Conservation (phyloP, 2,888 invertebrate species). For the Drosophila basisetae region DNA sequence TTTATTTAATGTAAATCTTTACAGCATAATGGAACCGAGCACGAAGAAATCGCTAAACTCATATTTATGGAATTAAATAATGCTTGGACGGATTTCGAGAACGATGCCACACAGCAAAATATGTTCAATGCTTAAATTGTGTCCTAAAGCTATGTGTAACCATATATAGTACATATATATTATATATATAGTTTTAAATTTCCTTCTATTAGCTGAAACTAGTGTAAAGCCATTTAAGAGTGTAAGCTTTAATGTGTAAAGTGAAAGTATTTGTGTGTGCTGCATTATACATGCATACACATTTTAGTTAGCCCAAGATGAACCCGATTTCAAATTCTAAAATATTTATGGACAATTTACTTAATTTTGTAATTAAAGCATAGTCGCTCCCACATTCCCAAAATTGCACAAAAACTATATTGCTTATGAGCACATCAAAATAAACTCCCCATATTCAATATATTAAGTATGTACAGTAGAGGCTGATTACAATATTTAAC, state of each 20-base stretch:
- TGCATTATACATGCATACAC: slow-evolving; percentile 31
- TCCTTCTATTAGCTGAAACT: slow-evolving; percentile 60
- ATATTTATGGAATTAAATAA: slow-evolving; percentile 99
- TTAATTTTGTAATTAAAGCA: slow-evolving; percentile 73
- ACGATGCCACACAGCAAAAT: slow-evolving; percentile 92
- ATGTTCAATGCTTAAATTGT: slow-evolving; percentile 86
- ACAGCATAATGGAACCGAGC: slow-evolving; percentile 96
- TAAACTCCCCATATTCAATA: slow-evolving; percentile 20
- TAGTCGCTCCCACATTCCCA: slow-evolving; percentile 59
- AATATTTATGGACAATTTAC: slow-evolving; percentile 79
- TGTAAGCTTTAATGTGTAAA: slow-evolving; percentile 66
- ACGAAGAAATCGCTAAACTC: slow-evolving; percentile 97
- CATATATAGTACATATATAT: slow-evolving; percentile 38
- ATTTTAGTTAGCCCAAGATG: slow-evolving; percentile 59
- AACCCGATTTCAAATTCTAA: slow-evolving; percentile 63
- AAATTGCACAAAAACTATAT: slow-evolving; percentile 27
- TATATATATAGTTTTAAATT: slow-evolving; percentile 41
- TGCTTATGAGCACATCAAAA: slow-evolving; percentile 18
- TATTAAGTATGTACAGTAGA: slow-evolving; percentile 21
- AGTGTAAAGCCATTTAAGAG: slow-evolving; percentile 61
- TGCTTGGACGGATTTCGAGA: slow-evolving; percentile 97
- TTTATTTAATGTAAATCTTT: slow-evolving; percentile 68
- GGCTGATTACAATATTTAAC: slow-evolving; percentile 7
- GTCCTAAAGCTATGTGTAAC: slow-evolving; percentile 38
- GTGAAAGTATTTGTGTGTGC: slow-evolving; percentile 57